phyloP scores from a whole-genome alignment of 2,797 vertebrate genomes.

The Euthynnus affinis region DNA sequence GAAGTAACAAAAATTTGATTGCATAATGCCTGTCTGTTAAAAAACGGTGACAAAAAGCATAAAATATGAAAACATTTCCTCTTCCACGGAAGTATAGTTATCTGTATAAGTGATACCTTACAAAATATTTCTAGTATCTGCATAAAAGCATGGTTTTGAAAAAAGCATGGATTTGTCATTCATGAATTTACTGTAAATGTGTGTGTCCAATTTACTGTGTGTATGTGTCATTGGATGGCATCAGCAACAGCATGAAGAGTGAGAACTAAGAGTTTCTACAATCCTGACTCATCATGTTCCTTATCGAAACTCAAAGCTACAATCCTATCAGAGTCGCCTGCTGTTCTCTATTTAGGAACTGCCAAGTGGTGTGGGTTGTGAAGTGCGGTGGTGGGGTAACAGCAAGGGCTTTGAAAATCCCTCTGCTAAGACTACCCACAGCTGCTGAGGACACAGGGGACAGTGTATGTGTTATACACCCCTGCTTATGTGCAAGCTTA shows the following conservation, averaged over 20 bases:
- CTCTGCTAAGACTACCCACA: conserved; percentile 72
- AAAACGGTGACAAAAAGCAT: not conserved
- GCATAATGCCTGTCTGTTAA: not conserved
- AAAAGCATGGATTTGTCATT: not conserved
- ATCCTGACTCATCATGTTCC: conserved; percentile 60
- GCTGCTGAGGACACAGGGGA: conserved; percentile 74
- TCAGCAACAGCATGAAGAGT: conserved; percentile 19
- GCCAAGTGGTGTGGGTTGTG: conserved; percentile 39
- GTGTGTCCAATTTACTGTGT: not conserved
- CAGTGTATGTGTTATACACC: conserved; percentile 33
- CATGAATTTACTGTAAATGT: conserved; percentile 6
- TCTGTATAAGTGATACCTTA: not conserved
- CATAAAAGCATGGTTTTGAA: not conserved
- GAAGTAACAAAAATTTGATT: conserved; percentile 13
- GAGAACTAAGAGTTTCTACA: conserved; percentile 46
- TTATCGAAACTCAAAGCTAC: conserved; percentile 65
- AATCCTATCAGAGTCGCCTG: conserved; percentile 40
- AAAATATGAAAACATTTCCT: not conserved
- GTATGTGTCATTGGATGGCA: conserved; percentile 3
- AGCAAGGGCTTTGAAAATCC: conserved; percentile 69
- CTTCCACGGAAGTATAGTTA: not conserved
- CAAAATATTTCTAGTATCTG: not conserved
- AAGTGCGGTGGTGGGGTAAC: conserved; percentile 29
- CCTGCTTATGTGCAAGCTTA: conserved; percentile 17
- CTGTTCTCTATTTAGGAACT: conserved; percentile 66